phyloP scores from a whole-genome alignment of 2,113 vertebrate species.

The Phoxinus phoxinus region DNA sequence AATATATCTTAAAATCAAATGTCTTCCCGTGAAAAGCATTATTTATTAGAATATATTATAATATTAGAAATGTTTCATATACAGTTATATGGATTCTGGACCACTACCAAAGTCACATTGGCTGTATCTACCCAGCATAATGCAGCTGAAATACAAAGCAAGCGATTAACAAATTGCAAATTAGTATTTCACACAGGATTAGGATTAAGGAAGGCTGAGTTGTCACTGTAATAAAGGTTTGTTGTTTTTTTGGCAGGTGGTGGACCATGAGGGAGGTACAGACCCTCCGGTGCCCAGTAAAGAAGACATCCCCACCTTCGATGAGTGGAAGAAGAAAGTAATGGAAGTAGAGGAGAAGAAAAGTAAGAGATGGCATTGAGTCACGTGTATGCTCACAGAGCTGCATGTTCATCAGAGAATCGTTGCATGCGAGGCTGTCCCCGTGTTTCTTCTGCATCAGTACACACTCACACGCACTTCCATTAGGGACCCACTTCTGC shows the following conservation, averaged over 20 bases:
- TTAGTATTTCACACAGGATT: background rate
- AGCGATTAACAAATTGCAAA: background rate
- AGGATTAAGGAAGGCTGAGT: background rate
- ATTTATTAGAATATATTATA: background rate
- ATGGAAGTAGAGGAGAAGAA: constrained; percentile 99
- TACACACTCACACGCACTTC: background rate
- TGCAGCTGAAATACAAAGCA: background rate
- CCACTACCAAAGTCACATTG: background rate
- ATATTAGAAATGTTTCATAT: background rate
- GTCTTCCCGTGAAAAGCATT: background rate
- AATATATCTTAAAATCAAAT: background rate
- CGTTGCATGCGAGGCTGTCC: background rate
- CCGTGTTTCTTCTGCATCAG: constrained; percentile 1
- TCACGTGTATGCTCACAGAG: background rate
- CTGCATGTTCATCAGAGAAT: background rate
- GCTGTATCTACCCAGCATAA: background rate
- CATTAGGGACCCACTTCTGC: constrained; percentile 13
- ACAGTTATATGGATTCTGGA: background rate
- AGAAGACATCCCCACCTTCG: constrained; percentile 97
- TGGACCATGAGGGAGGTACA: constrained; percentile 78
- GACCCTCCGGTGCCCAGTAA: constrained; percentile 86
- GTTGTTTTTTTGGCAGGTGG: constrained; percentile 54
- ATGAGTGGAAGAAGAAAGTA: constrained; percentile 99
- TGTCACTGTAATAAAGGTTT: background rate
- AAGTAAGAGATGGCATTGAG: constrained; percentile 77